Evolutionary conservation across 2,113 vertebrate genomes (phyloP), one percentile per base, ranked within the genome.

Genomic region (Myrmophylax atrothorax): DNA sequence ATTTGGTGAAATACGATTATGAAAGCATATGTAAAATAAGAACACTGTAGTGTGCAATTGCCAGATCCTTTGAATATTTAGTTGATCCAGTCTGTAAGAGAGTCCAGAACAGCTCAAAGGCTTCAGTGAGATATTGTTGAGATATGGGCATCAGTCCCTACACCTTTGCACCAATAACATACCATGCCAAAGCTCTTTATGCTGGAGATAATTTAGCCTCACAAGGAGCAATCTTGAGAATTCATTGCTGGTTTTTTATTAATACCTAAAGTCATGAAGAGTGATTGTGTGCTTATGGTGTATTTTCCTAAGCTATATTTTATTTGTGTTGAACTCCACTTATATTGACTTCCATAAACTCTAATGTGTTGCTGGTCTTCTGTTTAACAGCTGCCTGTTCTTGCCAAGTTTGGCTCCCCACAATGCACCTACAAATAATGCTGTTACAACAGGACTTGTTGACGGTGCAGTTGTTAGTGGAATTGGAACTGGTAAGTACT

Each of bases 371-470:
- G 14, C 64, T 84, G 59, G 5, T 95, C 56, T 91, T 79, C 90
- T 95, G 33, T 87, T 87, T 89, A 47, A 88, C 95, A 99, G 99
- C 77, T 99, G 99, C 93, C 97, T 99, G 87, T 99, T 99, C 94
- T 97, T 99, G 94, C 99, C 99, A 84, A 99, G 99, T 88, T 97
- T 99, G 97, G 99, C 99, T 58, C 99, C 99, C 44, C 99, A 99
- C 92, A 99, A 99, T 22, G 98, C 98, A 8, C 98, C 98, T 38
- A 98, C 98, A 86, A 99, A 98, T 93, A 99, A 99, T 83, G 97
- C 98, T 31, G 99, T 98, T 62, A 97, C 98, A 38, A 99, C 99
- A 18, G 98, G 99, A 14, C 98, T 99, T 69, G 98, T 95, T 5
- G 99, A 99, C 1, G 99, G 99, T 18, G 98, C 99, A 0, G 99